Conservation (phyloP, 2,888 invertebrate genomes). For the Choreutis nemorana region DNA sequence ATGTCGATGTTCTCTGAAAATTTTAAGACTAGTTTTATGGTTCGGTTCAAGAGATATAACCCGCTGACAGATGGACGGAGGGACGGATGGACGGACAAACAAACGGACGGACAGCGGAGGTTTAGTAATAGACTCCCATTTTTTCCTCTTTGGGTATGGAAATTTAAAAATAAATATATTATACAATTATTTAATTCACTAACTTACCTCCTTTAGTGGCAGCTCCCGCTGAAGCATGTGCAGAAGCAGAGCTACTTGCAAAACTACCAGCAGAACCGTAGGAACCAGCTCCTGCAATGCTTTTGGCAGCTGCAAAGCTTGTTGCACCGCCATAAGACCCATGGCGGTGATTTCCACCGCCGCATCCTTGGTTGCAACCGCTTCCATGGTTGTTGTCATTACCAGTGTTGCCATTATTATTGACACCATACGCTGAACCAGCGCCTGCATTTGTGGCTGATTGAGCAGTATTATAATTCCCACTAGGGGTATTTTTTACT, state of each 20-base stretch:
- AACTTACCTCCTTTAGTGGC: conserved; percentile 40
- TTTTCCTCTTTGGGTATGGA: no score
- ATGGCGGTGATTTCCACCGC: conserved; percentile 14
- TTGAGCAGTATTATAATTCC: neutral
- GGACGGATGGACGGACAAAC: no score
- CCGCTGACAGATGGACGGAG: no score
- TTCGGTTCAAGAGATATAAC: no score
- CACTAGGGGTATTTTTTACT: neutral
- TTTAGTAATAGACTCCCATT: no score
- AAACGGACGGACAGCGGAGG: no score
- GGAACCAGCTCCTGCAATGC: conserved; percentile 17
- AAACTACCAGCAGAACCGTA: conserved; percentile 25
- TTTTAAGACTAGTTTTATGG: no score
- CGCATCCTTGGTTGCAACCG: conserved; percentile 28
- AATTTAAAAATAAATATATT: no score
- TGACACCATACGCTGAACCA: conserved; percentile 1
- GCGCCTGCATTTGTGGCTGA: neutral
- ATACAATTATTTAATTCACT: conserved; percentile 5
- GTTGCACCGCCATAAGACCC: conserved; percentile 8
- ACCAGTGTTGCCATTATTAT: conserved; percentile 13
- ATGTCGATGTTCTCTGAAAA: no score
- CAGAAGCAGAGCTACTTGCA: conserved; percentile 41
- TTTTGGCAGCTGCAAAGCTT: conserved; percentile 23
- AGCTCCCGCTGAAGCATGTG: conserved; percentile 38
- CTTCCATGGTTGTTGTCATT: conserved; percentile 16